Evolutionary conservation across 2,888 invertebrate genomes (phyloP).

Genomic region (Mythimna ferrago): DNA sequence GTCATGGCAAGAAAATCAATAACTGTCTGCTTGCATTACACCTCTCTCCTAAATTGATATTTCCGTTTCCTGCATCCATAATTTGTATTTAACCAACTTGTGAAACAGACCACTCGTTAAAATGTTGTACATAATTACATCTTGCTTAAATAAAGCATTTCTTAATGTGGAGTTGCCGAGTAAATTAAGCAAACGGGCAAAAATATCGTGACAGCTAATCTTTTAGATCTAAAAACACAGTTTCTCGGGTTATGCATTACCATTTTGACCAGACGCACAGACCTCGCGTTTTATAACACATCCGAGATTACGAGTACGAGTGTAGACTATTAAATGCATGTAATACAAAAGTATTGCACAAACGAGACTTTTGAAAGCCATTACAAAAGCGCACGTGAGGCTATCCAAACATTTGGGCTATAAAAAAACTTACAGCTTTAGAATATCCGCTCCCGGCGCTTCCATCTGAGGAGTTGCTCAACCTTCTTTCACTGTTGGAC

Average conservation of each 20-base stretch:
- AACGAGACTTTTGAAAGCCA: constrained; percentile 49
- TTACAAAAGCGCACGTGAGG: constrained; percentile 50
- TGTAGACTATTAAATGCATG: constrained; percentile 42
- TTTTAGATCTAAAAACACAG: constrained; percentile 15
- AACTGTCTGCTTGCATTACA: constrained; percentile 10
- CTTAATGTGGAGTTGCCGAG: not conserved
- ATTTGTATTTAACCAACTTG: constrained; percentile 6
- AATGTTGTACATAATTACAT: not conserved
- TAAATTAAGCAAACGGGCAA: not conserved
- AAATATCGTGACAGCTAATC: constrained; percentile 18
- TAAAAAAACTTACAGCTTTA: constrained; percentile 82
- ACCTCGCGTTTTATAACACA: constrained; percentile 51
- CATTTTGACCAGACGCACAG: constrained; percentile 31
- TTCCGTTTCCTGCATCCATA: constrained; percentile 19
- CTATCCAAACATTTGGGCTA: constrained; percentile 25
- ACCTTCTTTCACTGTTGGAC: constrained; percentile 85
- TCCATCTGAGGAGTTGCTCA: constrained; percentile 89
- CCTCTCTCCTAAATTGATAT: constrained; percentile 15
- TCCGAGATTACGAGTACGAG: constrained; percentile 41
- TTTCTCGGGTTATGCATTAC: constrained; percentile 24
- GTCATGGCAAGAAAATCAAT: constrained; percentile 1
- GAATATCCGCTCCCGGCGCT: constrained; percentile 89
- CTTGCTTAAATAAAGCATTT: not conserved
- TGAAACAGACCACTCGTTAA: not conserved
- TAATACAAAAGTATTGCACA: constrained; percentile 50